A percentile compares a stretch with the other conserved stretches of the same genome.
Conservation (phyloP, 2,113 vertebrate species). For the Passer montanus region DNA sequence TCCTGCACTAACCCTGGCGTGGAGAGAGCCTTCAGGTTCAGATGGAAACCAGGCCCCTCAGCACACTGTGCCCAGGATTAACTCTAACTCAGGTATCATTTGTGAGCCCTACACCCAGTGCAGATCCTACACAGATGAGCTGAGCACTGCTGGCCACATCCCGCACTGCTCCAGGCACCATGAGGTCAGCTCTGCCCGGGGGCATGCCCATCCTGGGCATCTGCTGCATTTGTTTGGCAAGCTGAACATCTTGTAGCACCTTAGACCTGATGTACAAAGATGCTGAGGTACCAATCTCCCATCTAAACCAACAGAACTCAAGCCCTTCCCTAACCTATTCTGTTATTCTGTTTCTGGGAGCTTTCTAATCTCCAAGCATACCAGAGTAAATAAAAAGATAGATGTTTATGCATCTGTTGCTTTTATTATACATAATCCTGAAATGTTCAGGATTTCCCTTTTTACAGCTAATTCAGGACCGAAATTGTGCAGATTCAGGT, state of each 20-base stretch:
- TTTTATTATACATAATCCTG: not conserved
- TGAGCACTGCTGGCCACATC: not conserved
- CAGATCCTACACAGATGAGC: not conserved
- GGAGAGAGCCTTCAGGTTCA: not conserved
- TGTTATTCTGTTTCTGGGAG: not conserved
- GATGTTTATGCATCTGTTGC: not conserved
- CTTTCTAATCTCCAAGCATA: not conserved
- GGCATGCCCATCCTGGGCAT: not conserved
- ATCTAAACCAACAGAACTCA: not conserved
- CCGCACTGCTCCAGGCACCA: not conserved
- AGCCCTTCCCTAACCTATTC: not conserved
- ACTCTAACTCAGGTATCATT: not conserved
- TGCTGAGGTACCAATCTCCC: not conserved
- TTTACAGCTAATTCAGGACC: not conserved
- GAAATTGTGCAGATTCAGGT: not conserved
- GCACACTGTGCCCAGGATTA: not conserved
- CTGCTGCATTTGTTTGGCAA: not conserved
- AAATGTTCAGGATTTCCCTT: not conserved
- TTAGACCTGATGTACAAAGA: not conserved
- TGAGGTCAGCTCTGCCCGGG: accelerated
- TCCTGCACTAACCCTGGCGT: not conserved
- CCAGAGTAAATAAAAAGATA: not conserved
- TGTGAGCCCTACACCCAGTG: not conserved
- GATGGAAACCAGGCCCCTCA: not conserved
- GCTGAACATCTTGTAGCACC: not conserved